Evolutionary conservation across 2,797 vertebrate species (phyloP).

Genomic region (Sebastiscus albofasciatus): DNA sequence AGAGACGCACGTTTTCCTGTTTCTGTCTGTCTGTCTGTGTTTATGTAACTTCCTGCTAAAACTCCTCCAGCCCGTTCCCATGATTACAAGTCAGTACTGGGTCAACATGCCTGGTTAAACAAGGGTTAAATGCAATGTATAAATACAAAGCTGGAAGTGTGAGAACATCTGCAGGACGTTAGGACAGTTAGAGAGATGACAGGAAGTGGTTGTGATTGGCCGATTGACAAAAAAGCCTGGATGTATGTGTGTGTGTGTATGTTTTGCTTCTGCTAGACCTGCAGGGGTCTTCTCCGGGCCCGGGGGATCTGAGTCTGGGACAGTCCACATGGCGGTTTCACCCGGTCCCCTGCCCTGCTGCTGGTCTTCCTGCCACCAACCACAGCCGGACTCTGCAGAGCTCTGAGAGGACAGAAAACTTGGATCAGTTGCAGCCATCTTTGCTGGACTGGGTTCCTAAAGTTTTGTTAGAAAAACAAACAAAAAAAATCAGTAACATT

Average conservation of each 20-base stretch:
- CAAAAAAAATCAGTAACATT: neutral
- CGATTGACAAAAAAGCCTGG: slow-evolving; percentile 29
- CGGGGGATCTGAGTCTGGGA: slow-evolving; percentile 34
- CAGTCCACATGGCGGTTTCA: slow-evolving; percentile 54
- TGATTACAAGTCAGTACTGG: neutral
- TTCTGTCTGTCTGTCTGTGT: neutral
- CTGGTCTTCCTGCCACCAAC: slow-evolving; percentile 65
- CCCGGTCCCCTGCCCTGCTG: slow-evolving; percentile 43
- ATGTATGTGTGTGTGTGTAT: slow-evolving; percentile 26
- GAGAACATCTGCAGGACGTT: slow-evolving; percentile 64
- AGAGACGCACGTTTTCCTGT: slow-evolving; percentile 12
- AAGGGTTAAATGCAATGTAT: slow-evolving; percentile 12
- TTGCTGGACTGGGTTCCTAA: slow-evolving; percentile 79
- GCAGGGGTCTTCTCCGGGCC: slow-evolving; percentile 48
- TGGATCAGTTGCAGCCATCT: slow-evolving; percentile 71
- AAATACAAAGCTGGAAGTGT: slow-evolving; percentile 26
- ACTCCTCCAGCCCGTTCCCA: slow-evolving; percentile 16
- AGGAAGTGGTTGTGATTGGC: slow-evolving; percentile 55
- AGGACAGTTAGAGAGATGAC: slow-evolving; percentile 36
- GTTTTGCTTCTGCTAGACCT: slow-evolving; percentile 60
- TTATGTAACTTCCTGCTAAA: slow-evolving; percentile 37
- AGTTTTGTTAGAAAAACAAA: neutral
- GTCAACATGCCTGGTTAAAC: neutral
- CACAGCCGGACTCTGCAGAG: slow-evolving; percentile 27
- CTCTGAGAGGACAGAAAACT: slow-evolving; percentile 38